Conservation (phyloP, 2,113 vertebrate species). For the Cygnus atratus region DNA sequence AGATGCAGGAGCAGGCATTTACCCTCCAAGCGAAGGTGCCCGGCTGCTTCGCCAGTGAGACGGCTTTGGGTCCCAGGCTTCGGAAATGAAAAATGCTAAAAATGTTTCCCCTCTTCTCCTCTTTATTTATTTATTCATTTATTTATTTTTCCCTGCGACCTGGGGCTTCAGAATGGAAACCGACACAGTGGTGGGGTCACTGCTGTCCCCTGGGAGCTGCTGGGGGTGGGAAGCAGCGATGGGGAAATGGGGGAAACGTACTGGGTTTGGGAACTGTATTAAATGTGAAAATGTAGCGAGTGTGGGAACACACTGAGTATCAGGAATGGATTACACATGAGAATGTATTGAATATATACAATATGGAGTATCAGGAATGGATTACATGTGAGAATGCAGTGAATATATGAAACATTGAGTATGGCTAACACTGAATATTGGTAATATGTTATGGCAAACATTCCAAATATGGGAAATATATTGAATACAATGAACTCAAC, state of each 20-base stretch:
- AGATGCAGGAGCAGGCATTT: not conserved
- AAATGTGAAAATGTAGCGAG: fast-evolving
- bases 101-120: fast-evolving
- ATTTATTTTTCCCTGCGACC: fast-evolving
- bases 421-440: no score
- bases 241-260: no score
- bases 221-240: not conserved
- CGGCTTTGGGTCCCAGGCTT: not conserved
- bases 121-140: fast-evolving
- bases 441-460: no score
- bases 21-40: not conserved
- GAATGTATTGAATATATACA: no score
- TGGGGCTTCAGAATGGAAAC: not conserved
- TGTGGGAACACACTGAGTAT: no score
- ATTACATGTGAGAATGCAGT: fast-evolving
- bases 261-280: no score
- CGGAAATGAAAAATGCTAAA: not conserved
- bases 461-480: no score
- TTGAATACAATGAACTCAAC: not conserved
- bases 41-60: fast-evolving
- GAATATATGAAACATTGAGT: not conserved
- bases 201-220: not conserved
- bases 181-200: fast-evolving
- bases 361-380: no score
- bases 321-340: no score